Evolutionary conservation across 2,113 vertebrate genomes (phyloP).

Genomic region (Donacobius atricapilla): DNA sequence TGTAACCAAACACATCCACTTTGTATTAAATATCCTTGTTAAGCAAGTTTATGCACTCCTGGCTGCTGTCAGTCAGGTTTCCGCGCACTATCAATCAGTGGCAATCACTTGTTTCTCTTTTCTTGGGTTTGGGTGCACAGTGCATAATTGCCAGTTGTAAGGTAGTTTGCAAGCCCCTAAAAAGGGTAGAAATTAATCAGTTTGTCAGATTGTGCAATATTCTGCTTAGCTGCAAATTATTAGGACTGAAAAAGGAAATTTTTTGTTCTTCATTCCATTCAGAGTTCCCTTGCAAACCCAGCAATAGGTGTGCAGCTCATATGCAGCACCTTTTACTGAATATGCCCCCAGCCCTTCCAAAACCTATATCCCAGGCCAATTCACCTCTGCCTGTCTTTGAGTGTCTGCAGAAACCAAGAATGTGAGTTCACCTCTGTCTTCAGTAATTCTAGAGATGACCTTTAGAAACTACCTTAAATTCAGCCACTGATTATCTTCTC

Average conservation of each 20-base stretch:
- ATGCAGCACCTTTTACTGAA: not conserved
- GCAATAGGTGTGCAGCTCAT: not conserved
- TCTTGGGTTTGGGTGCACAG: not conserved
- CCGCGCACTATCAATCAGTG: not conserved
- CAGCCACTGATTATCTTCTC: not conserved
- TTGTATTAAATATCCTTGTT: conserved; percentile 44
- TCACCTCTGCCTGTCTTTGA: not conserved
- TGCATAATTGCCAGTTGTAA: not conserved
- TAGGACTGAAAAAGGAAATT: accelerated
- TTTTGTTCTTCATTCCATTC: not conserved
- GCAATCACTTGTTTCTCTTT: not conserved
- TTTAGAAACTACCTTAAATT: not conserved
- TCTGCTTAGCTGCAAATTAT: not conserved
- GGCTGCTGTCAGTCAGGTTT: conserved; percentile 24
- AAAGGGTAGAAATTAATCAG: not conserved
- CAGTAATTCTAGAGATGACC: not conserved
- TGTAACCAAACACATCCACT: conserved; percentile 6
- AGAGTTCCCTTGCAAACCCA: not conserved
- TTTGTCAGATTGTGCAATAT: not conserved
- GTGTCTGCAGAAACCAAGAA: not conserved
- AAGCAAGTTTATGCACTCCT: conserved; percentile 1
- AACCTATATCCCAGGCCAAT: not conserved
- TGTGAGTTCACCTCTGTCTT: not conserved
- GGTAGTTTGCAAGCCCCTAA: not conserved
- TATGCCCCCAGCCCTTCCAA: not conserved